phyloP scores from a whole-genome alignment of 2,113 vertebrate species.

The cat (Felis catus) region F.catus_Fca126_mat1.0 CM031419.1:47451501-47452000 shows the following conservation, averaged over 20 bases:
- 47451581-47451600: not conserved
- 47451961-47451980: not conserved
- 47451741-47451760: not conserved
- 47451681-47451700: not conserved
- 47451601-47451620: not conserved
- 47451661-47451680: not conserved
- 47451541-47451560: not conserved
- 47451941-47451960: not conserved
- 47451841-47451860: not conserved
- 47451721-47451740: not conserved
- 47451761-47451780: not conserved
- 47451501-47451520: not conserved
- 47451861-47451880: not conserved
- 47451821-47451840: not conserved
- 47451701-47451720: not conserved
- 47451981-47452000: not conserved
- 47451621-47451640: not conserved
- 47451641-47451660: not conserved
- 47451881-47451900: not conserved
- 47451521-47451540: not conserved
- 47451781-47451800: not conserved
- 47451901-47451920: not conserved
- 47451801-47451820: constrained; percentile 10
- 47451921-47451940: constrained; percentile 6
- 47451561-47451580: not conserved